These are phyloP conservation scores for Alcedo atthis DNA, from an alignment of 2,797 vertebrate genomes.

Conservation along the genomic window DNA sequence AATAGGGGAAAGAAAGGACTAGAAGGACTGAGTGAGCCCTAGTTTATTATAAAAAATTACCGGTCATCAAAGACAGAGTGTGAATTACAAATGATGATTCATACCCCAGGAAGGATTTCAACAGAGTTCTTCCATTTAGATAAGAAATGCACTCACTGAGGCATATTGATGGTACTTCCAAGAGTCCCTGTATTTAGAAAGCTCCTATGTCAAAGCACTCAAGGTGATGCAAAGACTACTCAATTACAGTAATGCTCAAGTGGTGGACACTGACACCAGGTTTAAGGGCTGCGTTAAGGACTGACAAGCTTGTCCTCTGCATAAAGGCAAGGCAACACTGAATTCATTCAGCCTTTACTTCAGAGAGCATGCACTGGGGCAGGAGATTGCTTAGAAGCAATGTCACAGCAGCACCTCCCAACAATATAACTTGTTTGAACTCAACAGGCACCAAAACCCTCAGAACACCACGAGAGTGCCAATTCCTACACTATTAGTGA, in stretches of 20 bases:
- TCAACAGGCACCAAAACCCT: not conserved
- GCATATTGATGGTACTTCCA: not conserved
- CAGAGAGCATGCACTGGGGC: not conserved
- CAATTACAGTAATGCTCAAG: not conserved
- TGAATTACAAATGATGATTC: conserved; percentile 37
- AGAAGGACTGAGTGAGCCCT: not conserved
- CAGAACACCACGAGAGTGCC: not conserved
- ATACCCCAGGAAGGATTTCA: conserved; percentile 19
- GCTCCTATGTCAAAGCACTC: not conserved
- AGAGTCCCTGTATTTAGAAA: not conserved
- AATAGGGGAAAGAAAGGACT: not conserved
- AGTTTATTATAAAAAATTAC: conserved; percentile 15
- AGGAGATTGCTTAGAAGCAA: not conserved
- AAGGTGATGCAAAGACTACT: not conserved
- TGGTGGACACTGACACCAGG: not conserved
- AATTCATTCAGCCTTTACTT: not conserved
- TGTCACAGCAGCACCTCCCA: not conserved
- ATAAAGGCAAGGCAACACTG: not conserved
- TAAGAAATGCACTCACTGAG: conserved; percentile 28
- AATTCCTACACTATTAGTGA: not conserved
- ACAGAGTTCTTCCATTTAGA: not conserved
- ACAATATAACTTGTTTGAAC: not conserved
- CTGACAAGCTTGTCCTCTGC: not conserved
- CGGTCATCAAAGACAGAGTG: not conserved
- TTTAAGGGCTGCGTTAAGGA: not conserved